Evolutionary conservation across 2,113 vertebrate species (phyloP).

Genomic region (Chlamydotis undulata): DNA sequence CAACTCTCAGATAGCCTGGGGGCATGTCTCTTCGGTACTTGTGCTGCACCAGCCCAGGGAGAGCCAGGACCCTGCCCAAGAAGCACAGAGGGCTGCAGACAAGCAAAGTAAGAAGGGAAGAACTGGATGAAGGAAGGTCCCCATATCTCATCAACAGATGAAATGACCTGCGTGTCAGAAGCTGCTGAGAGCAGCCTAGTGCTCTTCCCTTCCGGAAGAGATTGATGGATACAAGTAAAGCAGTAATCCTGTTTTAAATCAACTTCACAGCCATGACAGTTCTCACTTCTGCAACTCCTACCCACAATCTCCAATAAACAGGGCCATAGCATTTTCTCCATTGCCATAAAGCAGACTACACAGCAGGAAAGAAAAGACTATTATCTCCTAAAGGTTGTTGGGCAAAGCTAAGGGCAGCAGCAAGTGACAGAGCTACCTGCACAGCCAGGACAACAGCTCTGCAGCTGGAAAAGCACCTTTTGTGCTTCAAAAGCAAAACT

Average conservation of each 20-base stretch:
- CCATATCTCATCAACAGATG: neutral
- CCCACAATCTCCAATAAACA: neutral
- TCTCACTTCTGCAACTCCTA: constrained; percentile 23
- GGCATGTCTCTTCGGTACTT: neutral
- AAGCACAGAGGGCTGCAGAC: neutral
- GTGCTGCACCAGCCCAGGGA: neutral
- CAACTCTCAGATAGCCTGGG: neutral
- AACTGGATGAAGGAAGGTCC: neutral
- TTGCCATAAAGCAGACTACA: neutral
- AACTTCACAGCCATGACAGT: neutral
- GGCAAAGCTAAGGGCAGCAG: neutral
- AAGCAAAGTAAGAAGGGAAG: fast-evolving
- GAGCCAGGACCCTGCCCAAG: neutral
- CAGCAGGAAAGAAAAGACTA: neutral
- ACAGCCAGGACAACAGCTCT: neutral
- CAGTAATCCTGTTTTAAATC: neutral
- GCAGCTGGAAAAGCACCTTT: neutral
- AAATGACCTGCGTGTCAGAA: neutral
- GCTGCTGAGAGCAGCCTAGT: neutral
- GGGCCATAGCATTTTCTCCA: neutral
- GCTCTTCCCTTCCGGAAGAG: neutral
- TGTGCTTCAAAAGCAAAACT: neutral
- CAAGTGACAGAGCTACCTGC: neutral
- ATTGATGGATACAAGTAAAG: neutral
- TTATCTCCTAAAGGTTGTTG: neutral